Conservation (phyloP, 1,140 invertebrate species). For the Eriocheir sinensis region DNA sequence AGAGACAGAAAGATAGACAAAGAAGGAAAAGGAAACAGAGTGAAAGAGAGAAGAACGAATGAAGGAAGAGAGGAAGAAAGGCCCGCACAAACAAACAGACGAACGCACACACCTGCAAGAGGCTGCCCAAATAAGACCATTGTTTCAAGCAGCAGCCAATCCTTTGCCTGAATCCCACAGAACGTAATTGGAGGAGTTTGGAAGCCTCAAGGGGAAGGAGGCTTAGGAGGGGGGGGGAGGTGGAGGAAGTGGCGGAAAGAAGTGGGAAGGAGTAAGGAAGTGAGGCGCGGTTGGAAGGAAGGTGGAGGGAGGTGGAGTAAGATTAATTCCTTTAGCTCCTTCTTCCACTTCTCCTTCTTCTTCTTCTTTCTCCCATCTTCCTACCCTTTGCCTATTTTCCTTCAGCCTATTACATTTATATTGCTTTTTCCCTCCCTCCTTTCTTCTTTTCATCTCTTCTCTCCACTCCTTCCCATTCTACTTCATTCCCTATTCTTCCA, state of each 20-base stretch:
- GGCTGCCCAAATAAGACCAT: no score
- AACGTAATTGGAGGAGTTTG: neutral
- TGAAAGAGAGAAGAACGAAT: neutral
- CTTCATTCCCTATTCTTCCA: no score
- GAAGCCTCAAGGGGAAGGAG: neutral
- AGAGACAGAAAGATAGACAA: neutral
- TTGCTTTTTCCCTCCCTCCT: no score
- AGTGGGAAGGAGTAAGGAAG: neutral
- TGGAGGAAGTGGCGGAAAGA: neutral
- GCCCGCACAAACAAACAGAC: no score
- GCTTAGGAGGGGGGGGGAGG: no score
- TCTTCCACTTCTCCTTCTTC: neutral
- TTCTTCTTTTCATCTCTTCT: neutral
- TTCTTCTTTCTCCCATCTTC: neutral
- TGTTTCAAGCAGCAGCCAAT: neutral
- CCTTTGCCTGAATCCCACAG: neutral
- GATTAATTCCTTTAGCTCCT: neutral
- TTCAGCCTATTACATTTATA: no score
- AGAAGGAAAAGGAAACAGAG: no score
- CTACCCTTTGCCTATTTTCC: neutral
- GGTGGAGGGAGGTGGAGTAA: neutral
- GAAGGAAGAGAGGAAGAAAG: neutral
- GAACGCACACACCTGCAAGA: no score
- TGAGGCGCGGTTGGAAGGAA: neutral
- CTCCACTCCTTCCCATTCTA: neutral